phyloP scores from a whole-genome alignment of 2,888 invertebrate genomes.

The Lasioglossum lativentre region DNA sequence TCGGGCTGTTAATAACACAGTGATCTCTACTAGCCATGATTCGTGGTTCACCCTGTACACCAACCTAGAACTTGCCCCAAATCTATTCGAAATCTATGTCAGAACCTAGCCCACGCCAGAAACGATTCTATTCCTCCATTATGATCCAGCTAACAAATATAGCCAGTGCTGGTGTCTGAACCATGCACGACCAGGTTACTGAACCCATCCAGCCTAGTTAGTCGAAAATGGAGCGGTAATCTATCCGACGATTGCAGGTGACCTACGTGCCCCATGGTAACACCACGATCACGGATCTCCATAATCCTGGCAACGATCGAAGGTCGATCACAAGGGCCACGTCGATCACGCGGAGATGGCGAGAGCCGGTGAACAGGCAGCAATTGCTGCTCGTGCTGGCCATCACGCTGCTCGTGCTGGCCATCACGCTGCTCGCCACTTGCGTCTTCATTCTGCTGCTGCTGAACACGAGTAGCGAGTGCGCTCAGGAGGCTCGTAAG shows the following conservation, averaged over 20 bases:
- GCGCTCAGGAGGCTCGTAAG: conserved; percentile 77
- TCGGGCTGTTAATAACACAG: too few species aligned
- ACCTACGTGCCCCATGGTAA: conserved; percentile 78
- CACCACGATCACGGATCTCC: conserved; percentile 75
- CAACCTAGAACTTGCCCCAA: too few species aligned
- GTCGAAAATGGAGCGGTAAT: neutral
- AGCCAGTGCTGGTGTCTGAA: neutral
- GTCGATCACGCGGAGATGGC: conserved; percentile 76
- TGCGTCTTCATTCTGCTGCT: conserved; percentile 79
- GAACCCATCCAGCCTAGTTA: neutral
- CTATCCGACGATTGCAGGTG: conserved; percentile 69
- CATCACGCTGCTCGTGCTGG: conserved; percentile 77
- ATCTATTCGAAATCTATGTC: too few species aligned
- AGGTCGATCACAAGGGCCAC: conserved; percentile 73
- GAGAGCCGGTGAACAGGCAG: conserved; percentile 75
- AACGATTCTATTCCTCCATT: neutral
- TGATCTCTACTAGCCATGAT: too few species aligned
- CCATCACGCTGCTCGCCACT: conserved; percentile 76
- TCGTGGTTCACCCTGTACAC: too few species aligned
- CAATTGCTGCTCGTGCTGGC: conserved; percentile 78
- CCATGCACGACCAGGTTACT: neutral
- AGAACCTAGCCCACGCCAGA: neutral
- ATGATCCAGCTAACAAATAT: neutral
- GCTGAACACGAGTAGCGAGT: conserved; percentile 75
- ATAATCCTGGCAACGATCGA: conserved; percentile 68